Evolutionary conservation across 2,797 vertebrate species (phyloP).

Genomic region (Clarias platycephalus): DNA sequence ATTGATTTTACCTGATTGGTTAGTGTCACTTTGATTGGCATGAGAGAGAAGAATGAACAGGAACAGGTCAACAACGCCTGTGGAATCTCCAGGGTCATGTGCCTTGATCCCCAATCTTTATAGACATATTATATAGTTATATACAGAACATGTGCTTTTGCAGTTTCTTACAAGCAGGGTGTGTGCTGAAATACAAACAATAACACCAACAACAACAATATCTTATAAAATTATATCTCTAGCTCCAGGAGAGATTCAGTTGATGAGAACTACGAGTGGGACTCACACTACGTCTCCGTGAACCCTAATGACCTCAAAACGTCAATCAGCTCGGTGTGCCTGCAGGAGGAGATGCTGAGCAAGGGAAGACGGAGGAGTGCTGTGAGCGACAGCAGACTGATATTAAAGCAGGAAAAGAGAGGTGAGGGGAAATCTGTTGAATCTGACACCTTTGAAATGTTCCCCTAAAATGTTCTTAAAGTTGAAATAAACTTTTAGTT

Average conservation of each 20-base stretch:
- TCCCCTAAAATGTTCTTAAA: not conserved
- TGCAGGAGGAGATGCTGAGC: slow-evolving; percentile 30
- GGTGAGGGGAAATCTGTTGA: slow-evolving; percentile 61
- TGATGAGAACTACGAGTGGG: slow-evolving; percentile 95
- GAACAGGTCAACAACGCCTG: not conserved
- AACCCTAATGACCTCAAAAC: slow-evolving; percentile 74
- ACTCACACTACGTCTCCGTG: slow-evolving; percentile 75
- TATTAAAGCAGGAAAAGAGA: slow-evolving; percentile 64
- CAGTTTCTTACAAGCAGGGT: not conserved
- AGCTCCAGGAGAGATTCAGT: slow-evolving; percentile 84
- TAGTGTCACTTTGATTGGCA: not conserved
- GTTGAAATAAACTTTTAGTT: not conserved
- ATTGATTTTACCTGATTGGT: not conserved
- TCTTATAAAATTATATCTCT: slow-evolving; percentile 27
- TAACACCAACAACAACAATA: not conserved
- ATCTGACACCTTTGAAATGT: not conserved
- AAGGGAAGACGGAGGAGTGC: slow-evolving; percentile 27
- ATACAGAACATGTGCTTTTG: not conserved
- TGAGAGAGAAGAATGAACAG: not conserved
- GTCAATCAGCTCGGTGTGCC: slow-evolving; percentile 55
- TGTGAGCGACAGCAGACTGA: slow-evolving; percentile 50
- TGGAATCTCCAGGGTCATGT: not conserved
- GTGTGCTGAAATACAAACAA: not conserved
- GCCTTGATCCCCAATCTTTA: not conserved
- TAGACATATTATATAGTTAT: not conserved